phyloP scores from a whole-genome alignment of 2,797 vertebrate genomes.

The Siniperca undulata region DNA sequence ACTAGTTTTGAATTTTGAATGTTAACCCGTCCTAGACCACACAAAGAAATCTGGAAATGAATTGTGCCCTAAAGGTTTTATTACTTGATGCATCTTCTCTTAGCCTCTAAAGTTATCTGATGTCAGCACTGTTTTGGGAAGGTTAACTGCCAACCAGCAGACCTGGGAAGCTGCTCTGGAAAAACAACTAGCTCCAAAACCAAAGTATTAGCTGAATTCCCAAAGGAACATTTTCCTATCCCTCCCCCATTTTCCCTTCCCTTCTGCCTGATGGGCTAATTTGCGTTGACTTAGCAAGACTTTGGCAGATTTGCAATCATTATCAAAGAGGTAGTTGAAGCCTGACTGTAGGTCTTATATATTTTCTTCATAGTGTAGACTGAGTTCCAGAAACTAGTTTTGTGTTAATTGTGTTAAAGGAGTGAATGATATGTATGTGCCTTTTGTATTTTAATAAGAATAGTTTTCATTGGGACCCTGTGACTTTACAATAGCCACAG shows the following conservation, averaged over 20 bases:
- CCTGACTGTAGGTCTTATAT: constrained; percentile 48
- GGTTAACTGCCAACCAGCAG: constrained; percentile 19
- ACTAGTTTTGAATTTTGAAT: background rate
- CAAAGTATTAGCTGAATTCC: constrained; percentile 46
- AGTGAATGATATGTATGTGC: constrained; percentile 15
- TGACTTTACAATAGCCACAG: constrained; percentile 13
- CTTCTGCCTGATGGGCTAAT: constrained; percentile 57
- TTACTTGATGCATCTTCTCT: background rate
- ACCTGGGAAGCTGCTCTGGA: constrained; percentile 37
- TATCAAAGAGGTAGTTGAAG: constrained; percentile 61
- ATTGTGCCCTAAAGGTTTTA: background rate
- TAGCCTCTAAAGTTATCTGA: background rate
- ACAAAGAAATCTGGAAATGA: background rate
- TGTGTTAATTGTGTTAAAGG: constrained; percentile 1
- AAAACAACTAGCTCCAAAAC: constrained; percentile 35
- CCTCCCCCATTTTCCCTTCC: constrained; percentile 48
- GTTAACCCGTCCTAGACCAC: background rate
- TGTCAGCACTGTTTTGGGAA: constrained; percentile 3
- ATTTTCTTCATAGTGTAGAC: constrained; percentile 37
- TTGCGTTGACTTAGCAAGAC: constrained; percentile 46
- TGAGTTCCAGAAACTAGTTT: constrained; percentile 20
- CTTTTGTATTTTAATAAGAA: constrained; percentile 18
- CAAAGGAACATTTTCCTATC: constrained; percentile 52
- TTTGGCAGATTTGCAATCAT: constrained; percentile 62
- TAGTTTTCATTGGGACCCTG: constrained; percentile 16